Percentiles rank a stretch among this genome's conserved stretches.
phyloP scores from a whole-genome alignment of 1,140 invertebrate genomes.

The Achatina immaculata region DNA sequence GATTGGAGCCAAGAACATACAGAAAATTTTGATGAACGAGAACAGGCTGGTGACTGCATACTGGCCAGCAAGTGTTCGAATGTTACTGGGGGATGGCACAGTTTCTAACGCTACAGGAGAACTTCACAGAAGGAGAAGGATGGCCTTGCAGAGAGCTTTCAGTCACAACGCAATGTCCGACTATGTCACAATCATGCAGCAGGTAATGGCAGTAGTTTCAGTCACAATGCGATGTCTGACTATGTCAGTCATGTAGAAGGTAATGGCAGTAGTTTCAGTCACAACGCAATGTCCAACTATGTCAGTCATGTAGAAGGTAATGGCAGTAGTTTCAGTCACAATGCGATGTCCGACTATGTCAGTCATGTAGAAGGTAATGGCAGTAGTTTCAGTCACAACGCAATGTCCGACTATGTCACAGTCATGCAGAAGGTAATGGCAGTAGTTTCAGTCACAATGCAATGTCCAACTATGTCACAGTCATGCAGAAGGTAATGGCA shows the following conservation, averaged over 20 bases:
- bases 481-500: no score
- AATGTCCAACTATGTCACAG: background rate
- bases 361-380: no score
- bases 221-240: no score
- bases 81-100: conserved; percentile 53
- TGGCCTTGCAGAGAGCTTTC: conserved; percentile 56
- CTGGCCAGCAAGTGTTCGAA: conserved; percentile 58
- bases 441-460: no score
- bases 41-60: conserved; percentile 56
- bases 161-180: conserved; percentile 50
- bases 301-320: no score
- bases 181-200: conserved; percentile 54
- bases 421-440: conserved; percentile 41
- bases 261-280: no score
- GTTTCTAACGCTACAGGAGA: conserved; percentile 52
- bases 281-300: no score
- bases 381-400: conserved; percentile 48
- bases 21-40: conserved; percentile 57
- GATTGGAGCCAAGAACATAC: conserved; percentile 53
- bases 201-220: conserved; percentile 13
- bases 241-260: no score
- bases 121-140: conserved; percentile 51
- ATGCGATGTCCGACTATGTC: no score
- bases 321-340: no score
- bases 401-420: conserved; percentile 52